Conservation (phyloP, 2,797 vertebrate genomes). For the Kryptopterus vitreolus region DNA sequence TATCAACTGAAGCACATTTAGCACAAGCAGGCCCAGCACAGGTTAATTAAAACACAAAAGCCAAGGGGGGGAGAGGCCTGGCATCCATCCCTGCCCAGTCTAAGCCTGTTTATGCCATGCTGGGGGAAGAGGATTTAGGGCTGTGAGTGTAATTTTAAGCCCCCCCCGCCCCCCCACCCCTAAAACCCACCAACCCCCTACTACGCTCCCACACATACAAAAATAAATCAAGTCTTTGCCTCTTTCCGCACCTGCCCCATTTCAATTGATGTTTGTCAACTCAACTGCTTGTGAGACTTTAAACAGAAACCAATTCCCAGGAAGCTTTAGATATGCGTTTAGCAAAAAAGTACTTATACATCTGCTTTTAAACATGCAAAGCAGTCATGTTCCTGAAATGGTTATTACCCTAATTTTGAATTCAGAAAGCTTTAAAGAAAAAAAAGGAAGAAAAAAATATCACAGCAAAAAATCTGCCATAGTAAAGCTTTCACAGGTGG, state of each 20-base stretch:
- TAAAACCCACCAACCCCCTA: conserved; percentile 51
- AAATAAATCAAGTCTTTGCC: conserved; percentile 72
- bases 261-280: conserved; percentile 70
- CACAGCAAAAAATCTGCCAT: not conserved
- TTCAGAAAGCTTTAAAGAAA: not conserved
- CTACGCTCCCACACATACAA: conserved; percentile 63
- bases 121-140: conserved; percentile 69
- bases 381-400: not conserved
- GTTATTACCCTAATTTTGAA: conserved; percentile 16
- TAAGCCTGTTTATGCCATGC: conserved; percentile 74
- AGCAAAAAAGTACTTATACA: conserved; percentile 30
- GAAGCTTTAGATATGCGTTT: conserved; percentile 18
- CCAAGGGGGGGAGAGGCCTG: conserved; percentile 71
- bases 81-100: conserved; percentile 74
- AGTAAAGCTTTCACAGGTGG: conserved; percentile 44
- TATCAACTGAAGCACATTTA: conserved; percentile 81
- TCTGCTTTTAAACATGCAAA: conserved; percentile 39
- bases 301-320: conserved; percentile 30
- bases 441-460: not conserved
- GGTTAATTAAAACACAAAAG: conserved; percentile 83
- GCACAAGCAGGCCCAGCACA: conserved; percentile 72
- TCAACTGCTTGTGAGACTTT: conserved; percentile 35
- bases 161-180: conserved; percentile 40
- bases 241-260: conserved; percentile 67
- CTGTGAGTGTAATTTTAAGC: conserved; percentile 72